These are phyloP conservation scores for Colossoma macropomum DNA, from an alignment of 2,113 vertebrate species.

Conservation along the genomic window DNA sequence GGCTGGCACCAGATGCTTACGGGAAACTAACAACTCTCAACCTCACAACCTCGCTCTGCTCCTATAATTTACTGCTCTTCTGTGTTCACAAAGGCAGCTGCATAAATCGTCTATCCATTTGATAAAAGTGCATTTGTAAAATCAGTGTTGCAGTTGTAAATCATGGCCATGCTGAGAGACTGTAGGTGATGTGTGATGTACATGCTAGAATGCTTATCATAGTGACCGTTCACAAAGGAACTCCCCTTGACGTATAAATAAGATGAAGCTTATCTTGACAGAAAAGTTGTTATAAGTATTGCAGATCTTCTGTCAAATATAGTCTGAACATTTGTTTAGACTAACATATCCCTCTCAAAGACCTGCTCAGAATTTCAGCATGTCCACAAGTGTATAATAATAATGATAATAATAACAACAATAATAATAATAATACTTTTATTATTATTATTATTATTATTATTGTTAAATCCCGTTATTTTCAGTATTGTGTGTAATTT, in stretches of 20 bases:
- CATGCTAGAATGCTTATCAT: too few species aligned
- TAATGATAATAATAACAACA: not conserved
- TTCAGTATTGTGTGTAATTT: too few species aligned
- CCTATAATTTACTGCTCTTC: slow-evolving; percentile 26
- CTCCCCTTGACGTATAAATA: not conserved
- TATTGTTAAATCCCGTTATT: too few species aligned
- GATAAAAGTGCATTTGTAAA: slow-evolving; percentile 27
- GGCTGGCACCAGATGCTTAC: slow-evolving; percentile 48
- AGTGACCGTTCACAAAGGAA: not conserved
- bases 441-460: not conserved
- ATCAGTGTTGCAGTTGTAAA: not conserved
- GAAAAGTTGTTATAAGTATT: not conserved
- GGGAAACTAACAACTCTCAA: slow-evolving; percentile 45
- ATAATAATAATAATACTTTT: not conserved
- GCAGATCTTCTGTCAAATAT: not conserved
- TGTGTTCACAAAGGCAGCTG: slow-evolving; percentile 17
- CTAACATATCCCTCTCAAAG: not conserved
- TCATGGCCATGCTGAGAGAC: not conserved
- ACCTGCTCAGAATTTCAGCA: not conserved
- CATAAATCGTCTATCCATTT: not conserved
- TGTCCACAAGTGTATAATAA: not conserved
- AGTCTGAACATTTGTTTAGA: not conserved
- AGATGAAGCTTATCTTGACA: not conserved
- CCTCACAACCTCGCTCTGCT: slow-evolving; percentile 19
- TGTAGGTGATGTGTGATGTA: not conserved